Evolutionary conservation across 2,888 invertebrate species (phyloP), one percentile per base, ranked within the genome.

Genomic region (Thecocarcelia acutangulata): DNA sequence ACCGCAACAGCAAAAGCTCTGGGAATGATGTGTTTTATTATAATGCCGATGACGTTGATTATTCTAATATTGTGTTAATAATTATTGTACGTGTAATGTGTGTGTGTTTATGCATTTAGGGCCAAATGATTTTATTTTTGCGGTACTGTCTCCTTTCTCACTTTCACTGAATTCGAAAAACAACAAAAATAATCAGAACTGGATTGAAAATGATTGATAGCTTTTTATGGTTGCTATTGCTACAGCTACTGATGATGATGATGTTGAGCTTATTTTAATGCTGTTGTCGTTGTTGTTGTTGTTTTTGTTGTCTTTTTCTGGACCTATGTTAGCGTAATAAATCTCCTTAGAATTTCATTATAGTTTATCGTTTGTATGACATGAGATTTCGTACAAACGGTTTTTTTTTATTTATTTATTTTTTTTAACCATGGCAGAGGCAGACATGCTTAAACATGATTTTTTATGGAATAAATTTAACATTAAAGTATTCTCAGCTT

Each of bases 11-110:
- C 44, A 11, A 46, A 44, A 59, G 37, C 72, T 63, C 48, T 74
- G 56, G 56, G 68, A 79, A 73, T 73, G 73, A 79, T 74, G 68
- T 54, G 68, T 68, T 64, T 59, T 74, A 78, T 82, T 78, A 82
- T 77, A 82, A 82, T 83, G 81, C 78, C 69, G 80, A 80, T 85
- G 84, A 84, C 84, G 83, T 84, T 84, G 84, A 80, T 84, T 85
- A 84, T 84, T 82, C 75, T 80, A 84, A 84, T 82, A 83, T 81
- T 83, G 79, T 79, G 52, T 77, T 82, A 82, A 82, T 82, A 74
- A 74, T 74, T 59, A 66, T 46, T 68, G 17, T 33, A 8, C 33
- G 8, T 63, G 3, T 46, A 11, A n/a, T 12, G 9, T 3, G n/a
- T 59, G 3, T 21, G 19, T 28, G 33, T 46, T 15, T 46, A 54